These are phyloP conservation scores for Microcebus griseorufus DNA, from an alignment of 2,113 vertebrate genomes.

Conservation along the genomic window DNA sequence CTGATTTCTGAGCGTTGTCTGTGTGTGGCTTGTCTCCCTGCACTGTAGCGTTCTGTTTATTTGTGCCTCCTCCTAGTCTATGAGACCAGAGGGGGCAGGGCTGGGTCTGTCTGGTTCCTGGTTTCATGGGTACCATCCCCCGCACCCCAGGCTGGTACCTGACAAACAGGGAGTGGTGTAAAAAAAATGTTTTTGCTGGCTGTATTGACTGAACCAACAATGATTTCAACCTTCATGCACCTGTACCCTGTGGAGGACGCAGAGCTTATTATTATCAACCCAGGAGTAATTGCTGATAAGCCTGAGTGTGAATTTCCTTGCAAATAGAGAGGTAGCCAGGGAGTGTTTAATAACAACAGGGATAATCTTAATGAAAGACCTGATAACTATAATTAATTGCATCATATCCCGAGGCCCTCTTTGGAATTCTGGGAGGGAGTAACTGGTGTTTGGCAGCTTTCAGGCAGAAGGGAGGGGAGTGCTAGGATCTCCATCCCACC, in stretches of 20 bases:
- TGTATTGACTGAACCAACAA: not conserved
- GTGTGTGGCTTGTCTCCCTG: not conserved
- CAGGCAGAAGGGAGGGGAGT: not conserved
- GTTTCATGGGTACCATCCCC: not conserved
- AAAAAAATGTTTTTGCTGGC: not conserved
- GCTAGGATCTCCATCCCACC: not conserved
- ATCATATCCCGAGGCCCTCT: conserved; percentile 63
- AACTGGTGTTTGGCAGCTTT: not conserved
- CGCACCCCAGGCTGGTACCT: not conserved
- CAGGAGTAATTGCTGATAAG: conserved; percentile 70
- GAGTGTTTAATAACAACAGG: conserved; percentile 56
- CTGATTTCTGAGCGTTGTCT: not conserved
- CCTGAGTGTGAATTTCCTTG: conserved; percentile 1
- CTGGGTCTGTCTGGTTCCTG: not conserved
- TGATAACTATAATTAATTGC: conserved; percentile 73
- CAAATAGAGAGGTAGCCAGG: conserved; percentile 33
- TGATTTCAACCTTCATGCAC: not conserved
- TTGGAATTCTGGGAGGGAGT: conserved; percentile 44
- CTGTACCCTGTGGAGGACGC: not conserved
- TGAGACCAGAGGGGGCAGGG: not conserved
- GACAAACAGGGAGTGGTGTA: not conserved
- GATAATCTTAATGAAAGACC: conserved; percentile 73
- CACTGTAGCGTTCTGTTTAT: not conserved
- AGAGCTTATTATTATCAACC: conserved; percentile 6
- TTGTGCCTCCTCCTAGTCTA: not conserved